Percentiles rank a stretch among this genome's conserved stretches.
Conservation (phyloP, 2,797 vertebrate genomes). For the Urosaurus nigricauda region DNA sequence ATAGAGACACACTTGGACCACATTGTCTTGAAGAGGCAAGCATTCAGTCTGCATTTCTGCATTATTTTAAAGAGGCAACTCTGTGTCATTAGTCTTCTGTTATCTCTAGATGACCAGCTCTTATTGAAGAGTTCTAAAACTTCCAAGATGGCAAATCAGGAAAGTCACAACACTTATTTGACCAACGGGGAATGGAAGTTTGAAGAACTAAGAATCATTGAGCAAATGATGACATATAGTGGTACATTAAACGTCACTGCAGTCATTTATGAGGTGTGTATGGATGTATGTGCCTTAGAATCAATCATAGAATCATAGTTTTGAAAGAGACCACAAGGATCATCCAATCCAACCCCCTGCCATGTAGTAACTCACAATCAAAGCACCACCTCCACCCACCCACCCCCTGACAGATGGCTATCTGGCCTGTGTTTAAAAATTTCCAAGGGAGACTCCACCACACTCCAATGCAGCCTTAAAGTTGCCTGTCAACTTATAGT, state of each 20-base stretch:
- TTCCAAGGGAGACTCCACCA: no score
- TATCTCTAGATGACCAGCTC: constrained; percentile 5
- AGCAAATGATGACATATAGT: accelerated
- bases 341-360: no score
- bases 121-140: background rate
- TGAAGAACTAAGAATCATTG: background rate
- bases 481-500: no score
- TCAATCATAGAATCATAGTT: no score
- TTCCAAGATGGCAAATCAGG: constrained; percentile 13
- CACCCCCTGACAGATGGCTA: no score
- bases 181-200: constrained; percentile 29
- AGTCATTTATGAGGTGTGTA: constrained; percentile 25
- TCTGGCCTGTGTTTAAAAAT: no score
- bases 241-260: accelerated
- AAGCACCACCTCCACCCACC: no score
- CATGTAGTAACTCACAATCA: no score
- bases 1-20: background rate
- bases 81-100: background rate
- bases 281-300: no score
- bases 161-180: background rate
- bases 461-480: no score
- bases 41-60: background rate
- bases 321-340: no score
- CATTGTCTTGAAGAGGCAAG: background rate
- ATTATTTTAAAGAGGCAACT: background rate